Percentiles rank a stretch among this genome's conserved stretches.
Evolutionary conservation across 2,888 invertebrate genomes (phyloP).

Genomic region (Parapristionchus giblindavisi): DNA sequence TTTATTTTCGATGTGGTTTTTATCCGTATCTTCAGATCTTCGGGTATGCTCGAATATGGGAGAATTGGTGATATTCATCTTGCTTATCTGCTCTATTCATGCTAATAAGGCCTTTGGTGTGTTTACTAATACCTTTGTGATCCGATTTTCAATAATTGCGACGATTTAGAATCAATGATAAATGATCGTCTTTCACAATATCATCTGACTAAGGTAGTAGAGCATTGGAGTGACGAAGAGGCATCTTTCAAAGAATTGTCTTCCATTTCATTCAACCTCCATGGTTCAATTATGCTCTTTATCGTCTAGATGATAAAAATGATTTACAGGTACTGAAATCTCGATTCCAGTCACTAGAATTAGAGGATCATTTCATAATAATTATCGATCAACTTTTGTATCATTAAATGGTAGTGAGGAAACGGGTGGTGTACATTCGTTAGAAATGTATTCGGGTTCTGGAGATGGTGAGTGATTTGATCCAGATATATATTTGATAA

Average conservation of each 20-base stretch:
- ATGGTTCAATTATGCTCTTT: conserved; percentile 11
- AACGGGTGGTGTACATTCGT: conserved; percentile 10
- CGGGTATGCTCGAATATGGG: conserved; percentile 27
- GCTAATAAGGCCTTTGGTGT: conserved; percentile 1
- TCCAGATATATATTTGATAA: background rate
- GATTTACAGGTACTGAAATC: background rate
- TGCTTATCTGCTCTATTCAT: background rate
- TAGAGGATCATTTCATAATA: conserved; percentile 26
- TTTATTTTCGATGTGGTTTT: background rate
- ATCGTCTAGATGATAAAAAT: background rate
- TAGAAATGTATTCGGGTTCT: conserved; percentile 6
- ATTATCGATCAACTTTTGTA: conserved; percentile 24
- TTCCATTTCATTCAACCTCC: conserved; percentile 18
- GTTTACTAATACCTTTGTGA: background rate
- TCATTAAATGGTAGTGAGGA: background rate
- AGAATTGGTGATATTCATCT: background rate
- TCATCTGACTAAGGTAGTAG: background rate
- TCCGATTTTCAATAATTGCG: too few relatives aligned
- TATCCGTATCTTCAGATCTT: background rate
- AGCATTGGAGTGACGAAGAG: conserved; percentile 26
- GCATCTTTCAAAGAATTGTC: background rate
- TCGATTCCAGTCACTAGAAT: background rate
- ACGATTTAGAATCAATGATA: too few relatives aligned
- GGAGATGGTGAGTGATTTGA: background rate
- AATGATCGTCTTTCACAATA: too few relatives aligned